phyloP scores from a whole-genome alignment of 2,888 invertebrate species.

The Aphidoletes aphidimyza region DNA sequence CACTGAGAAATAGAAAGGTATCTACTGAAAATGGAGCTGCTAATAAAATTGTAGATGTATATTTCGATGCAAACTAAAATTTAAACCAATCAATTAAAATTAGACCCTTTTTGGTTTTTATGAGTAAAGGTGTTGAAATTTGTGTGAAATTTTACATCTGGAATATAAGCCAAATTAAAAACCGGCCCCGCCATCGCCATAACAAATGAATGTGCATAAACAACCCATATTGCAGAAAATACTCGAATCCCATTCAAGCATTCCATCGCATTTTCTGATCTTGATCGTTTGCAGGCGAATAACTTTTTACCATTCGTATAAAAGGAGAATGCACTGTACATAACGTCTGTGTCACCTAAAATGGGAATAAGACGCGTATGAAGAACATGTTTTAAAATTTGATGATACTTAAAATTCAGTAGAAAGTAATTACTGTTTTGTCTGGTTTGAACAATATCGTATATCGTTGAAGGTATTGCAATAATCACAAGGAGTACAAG shows the following conservation, averaged over 20 bases:
- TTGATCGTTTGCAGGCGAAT: conserved; percentile 56
- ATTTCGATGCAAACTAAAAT: conserved; percentile 35
- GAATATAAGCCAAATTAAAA: conserved; percentile 13
- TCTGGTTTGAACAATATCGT: conserved; percentile 58
- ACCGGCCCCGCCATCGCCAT: background rate
- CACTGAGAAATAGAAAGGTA: conserved; percentile 30
- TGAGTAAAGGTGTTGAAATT: no score
- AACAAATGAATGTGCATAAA: conserved; percentile 60
- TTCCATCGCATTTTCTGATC: conserved; percentile 59
- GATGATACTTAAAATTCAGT: background rate
- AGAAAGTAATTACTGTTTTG: background rate
- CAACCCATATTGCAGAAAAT: conserved; percentile 62
- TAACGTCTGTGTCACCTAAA: background rate
- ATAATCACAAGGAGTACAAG: conserved; percentile 58
- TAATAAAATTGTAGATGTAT: background rate
- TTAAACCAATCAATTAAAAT: background rate
- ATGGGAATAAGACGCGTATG: no score
- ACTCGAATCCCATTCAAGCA: conserved; percentile 62
- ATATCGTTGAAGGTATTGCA: conserved; percentile 59
- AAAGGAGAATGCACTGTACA: conserved; percentile 59
- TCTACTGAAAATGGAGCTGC: conserved; percentile 29
- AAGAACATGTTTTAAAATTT: no score
- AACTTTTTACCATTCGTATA: conserved; percentile 61
- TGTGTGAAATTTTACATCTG: background rate
- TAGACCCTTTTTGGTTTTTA: no score